These are phyloP conservation scores for Tychaedon coryphoeus DNA, from an alignment of 2,113 vertebrate species.

Conservation along the genomic window DNA sequence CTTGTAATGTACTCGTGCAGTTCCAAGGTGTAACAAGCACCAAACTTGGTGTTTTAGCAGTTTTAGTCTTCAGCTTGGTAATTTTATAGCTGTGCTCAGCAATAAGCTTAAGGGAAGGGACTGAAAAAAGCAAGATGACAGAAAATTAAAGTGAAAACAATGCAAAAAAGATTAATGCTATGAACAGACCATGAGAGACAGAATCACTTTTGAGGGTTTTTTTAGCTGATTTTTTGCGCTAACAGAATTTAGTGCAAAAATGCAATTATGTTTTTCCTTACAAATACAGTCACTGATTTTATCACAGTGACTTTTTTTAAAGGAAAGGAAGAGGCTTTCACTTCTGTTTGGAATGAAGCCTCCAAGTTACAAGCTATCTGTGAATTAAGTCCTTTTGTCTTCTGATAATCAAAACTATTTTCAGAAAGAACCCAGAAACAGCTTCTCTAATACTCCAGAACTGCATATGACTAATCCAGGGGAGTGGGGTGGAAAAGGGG, in stretches of 20 bases:
- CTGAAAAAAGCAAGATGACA: not conserved
- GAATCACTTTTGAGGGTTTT: not conserved
- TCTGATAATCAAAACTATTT: not conserved
- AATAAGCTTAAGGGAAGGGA: not conserved
- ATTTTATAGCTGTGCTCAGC: not conserved
- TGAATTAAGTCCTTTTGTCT: not conserved
- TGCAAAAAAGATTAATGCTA: not conserved
- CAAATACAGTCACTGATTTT: not conserved
- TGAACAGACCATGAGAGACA: not conserved
- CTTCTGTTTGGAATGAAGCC: not conserved
- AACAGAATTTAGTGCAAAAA: not conserved
- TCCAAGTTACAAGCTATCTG: not conserved
- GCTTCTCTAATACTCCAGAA: not conserved
- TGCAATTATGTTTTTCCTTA: not conserved
- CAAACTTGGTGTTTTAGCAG: not conserved
- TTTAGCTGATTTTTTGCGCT: not conserved
- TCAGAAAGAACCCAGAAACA: not conserved
- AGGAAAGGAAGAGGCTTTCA: not conserved
- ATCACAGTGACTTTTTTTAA: not conserved
- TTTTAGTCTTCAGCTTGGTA: not conserved
- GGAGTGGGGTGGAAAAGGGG: not conserved
- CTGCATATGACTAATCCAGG: not conserved
- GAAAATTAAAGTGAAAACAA: not conserved
- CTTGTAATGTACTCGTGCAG: not conserved
- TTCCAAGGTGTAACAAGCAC: slow-evolving; percentile 12